These are phyloP conservation scores for Parauchenoglanis ngamensis DNA, from an alignment of 2,797 vertebrate genomes.

Conservation along the genomic window DNA sequence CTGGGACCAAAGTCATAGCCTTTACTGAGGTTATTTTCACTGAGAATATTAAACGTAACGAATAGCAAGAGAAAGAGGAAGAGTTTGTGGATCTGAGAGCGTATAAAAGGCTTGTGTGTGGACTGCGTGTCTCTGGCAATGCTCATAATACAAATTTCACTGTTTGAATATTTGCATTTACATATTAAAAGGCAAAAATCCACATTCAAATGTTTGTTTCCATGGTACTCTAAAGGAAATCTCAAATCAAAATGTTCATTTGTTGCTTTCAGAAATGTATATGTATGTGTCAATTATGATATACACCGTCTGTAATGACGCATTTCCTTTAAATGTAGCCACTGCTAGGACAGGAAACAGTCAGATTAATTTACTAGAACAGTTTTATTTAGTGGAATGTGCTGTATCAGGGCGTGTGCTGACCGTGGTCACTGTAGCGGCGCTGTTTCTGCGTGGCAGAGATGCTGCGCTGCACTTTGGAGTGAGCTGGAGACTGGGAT, in stretches of 20 bases:
- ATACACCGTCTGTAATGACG: not conserved
- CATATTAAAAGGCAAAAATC: not conserved
- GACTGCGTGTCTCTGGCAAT: not conserved
- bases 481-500: conserved; percentile 92
- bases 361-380: not conserved
- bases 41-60: not conserved
- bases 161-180: conserved; percentile 15
- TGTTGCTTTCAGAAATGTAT: not conserved
- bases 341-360: not conserved
- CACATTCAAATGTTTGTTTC: conserved; percentile 3
- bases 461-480: conserved; percentile 96
- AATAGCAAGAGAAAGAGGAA: not conserved
- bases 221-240: not conserved
- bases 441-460: conserved; percentile 92
- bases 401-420: not conserved
- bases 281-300: not conserved
- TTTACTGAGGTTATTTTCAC: not conserved
- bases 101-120: not conserved
- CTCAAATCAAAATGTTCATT: not conserved
- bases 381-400: not conserved
- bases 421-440: conserved; percentile 81
- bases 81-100: not conserved
- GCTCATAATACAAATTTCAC: not conserved
- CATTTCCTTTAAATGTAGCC: not conserved
- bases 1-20: not conserved